Evolutionary conservation across 2,113 vertebrate species (phyloP), one percentile per base, ranked within the genome.

Genomic region (Lophius piscatorius): DNA sequence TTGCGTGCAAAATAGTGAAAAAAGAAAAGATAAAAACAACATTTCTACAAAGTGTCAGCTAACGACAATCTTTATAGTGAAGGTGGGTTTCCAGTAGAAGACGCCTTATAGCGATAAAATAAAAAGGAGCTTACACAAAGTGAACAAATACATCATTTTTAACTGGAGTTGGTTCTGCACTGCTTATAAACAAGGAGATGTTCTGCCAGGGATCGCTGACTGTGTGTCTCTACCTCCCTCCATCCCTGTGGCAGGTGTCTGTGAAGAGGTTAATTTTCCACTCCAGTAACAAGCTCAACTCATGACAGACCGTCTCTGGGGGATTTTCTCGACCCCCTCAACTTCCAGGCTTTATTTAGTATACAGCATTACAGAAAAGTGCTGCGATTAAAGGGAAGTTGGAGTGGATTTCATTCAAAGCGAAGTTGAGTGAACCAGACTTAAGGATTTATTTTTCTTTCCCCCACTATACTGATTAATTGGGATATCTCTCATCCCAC

Each of bases 401-500:
- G 65, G 39, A 62, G 41, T 60, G 80, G 75, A 71, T 80, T 74
- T 82, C 67, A 87, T 87, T 81, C 85, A 85, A 83, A 59, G 58
- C 54, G 70, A 85, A 50, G n/a, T 16, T 26, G 34, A 74, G 57
- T 62, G 61, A 64, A 71, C 73, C 65, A 68, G 62, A 82, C 76
- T 78, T 67, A 28, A 63, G 68, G 74, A 39, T 74, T 80, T 82
- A 45, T 63, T 78, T 66, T 58, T 49, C 14, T 42, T 50, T 47
- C 26, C 9, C 26, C 21, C 21, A 2, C 17, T 21, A 20, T 54
- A 46, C 70, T 81, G 69, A 83, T 75, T 80, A 77, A 85, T 71
- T 80, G 56, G 71, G 63, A 84, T 76, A 75, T 78, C 76, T 69
- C 78, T 82, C 62, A 63, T 71, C 65, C 44, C 29, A 31, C 62